Evolutionary conservation across 2,113 vertebrate genomes (phyloP), one percentile per base, ranked within the genome.

Genomic region (Emydura subglobosa): DNA sequence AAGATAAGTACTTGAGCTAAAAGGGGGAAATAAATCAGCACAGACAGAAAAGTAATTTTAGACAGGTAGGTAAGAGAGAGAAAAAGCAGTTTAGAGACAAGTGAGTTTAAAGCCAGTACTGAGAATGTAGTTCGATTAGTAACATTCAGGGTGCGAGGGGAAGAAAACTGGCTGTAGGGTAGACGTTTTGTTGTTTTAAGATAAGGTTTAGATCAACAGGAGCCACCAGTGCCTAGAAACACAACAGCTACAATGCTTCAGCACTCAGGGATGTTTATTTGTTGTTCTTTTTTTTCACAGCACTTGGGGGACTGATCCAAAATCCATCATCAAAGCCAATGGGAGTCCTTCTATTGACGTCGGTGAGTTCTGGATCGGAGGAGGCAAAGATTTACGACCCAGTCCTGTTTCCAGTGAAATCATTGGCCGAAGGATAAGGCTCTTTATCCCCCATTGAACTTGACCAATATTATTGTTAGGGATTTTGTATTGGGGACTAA

Each of bases 41-140:
- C 29, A 79, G 93, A 95, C 83, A 94, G 91, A 93, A 97, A 97
- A 95, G 90, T 93, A 94, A 95, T 97, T 97, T 98, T 7, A 0
- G 86, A 72, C 83, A 55, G 79, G 82, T 93, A 49, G 76, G 93
- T 74, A 92, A 87, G 51, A 86, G 27, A 59, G 57, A 88, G 92
- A 95, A 92, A 39, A 49, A 85, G 79, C 9, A 95, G 86, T 94
- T 90, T 79, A 2, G 10, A 92, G 87, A 87, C 34, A 83, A n/a
- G 29, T 80, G 59, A 85, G 39, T 92, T 97, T 94, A 94, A 74
- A 85, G 34, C 44, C 85, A 68, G 8, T 79, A 55, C 0, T 0
- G 42, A 76, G 78, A 91, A 90, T 34, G 50, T 42, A 89, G 54
- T 59, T 72, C 68, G 65, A 91, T 68, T 44, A 88, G 81, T 78